These are phyloP conservation scores for Allenopithecus nigroviridis DNA, from an alignment of 2,797 vertebrate species.

Conservation along the genomic window DNA sequence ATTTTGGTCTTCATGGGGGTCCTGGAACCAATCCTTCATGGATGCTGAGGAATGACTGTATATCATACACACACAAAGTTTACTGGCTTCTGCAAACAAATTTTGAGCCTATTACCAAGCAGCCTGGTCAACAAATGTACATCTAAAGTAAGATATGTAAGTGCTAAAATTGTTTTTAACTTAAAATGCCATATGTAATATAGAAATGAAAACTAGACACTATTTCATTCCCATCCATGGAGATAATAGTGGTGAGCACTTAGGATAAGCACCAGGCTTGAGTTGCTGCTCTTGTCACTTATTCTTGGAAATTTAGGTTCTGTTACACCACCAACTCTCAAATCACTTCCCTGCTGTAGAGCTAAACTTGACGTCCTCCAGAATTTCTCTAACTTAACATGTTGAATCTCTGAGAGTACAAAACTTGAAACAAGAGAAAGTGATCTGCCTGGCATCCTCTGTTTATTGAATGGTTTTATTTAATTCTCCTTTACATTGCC, in stretches of 20 bases:
- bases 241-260: not conserved
- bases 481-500: not conserved
- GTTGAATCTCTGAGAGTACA: conserved; percentile 7
- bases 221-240: not conserved
- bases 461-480: not conserved
- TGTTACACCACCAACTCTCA: not conserved
- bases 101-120: not conserved
- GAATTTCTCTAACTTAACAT: not conserved
- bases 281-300: not conserved
- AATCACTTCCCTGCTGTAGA: not conserved
- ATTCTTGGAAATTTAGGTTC: not conserved
- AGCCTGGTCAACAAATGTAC: not conserved
- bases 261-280: not conserved
- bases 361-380: not conserved
- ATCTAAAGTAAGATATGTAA: not conserved
- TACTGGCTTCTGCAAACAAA: not conserved
- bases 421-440: not conserved
- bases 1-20: not conserved
- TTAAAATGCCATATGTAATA: not conserved
- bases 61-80: not conserved
- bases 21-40: not conserved
- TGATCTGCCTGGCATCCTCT: not conserved
- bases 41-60: not conserved
- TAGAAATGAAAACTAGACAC: not conserved
- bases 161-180: not conserved